phyloP scores from a whole-genome alignment of 2,113 vertebrate species.

The Eretmochelys imbricata region DNA sequence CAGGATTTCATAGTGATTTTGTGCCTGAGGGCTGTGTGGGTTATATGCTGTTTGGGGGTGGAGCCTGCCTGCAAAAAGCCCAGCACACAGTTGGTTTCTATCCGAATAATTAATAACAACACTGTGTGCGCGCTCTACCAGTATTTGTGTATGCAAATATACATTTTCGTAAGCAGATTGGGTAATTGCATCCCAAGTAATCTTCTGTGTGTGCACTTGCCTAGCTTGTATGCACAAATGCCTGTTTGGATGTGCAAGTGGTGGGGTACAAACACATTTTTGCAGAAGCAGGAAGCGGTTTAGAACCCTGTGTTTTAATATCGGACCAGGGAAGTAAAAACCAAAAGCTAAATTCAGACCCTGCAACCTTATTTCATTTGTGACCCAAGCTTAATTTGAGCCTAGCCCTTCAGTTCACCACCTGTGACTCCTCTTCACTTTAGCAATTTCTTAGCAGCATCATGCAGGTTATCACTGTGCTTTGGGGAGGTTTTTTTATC shows the following conservation, averaged over 20 bases:
- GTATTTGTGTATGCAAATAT: background rate
- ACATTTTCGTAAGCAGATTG: background rate
- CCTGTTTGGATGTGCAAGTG: rapidly evolving
- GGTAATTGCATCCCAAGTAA: background rate
- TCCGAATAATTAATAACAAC: background rate
- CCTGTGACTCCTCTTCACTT: rapidly evolving
- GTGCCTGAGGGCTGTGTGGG: background rate
- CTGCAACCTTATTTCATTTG: background rate
- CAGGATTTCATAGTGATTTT: background rate
- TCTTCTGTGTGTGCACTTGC: rapidly evolving
- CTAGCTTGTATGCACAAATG: background rate
- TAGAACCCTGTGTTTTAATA: background rate
- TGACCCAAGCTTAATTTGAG: background rate
- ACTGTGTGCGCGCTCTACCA: background rate
- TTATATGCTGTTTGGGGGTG: background rate
- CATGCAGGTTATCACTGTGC: background rate
- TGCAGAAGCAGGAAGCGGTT: background rate
- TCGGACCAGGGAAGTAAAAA: background rate
- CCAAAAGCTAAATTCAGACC: background rate
- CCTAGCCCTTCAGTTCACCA: background rate
- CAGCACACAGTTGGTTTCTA: background rate
- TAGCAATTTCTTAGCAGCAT: background rate
- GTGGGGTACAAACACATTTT: background rate
- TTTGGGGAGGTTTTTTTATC: background rate
- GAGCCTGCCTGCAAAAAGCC: background rate